Evolutionary conservation across 2,113 vertebrate genomes (phyloP).

Genomic region (Scophthalmus maximus): DNA sequence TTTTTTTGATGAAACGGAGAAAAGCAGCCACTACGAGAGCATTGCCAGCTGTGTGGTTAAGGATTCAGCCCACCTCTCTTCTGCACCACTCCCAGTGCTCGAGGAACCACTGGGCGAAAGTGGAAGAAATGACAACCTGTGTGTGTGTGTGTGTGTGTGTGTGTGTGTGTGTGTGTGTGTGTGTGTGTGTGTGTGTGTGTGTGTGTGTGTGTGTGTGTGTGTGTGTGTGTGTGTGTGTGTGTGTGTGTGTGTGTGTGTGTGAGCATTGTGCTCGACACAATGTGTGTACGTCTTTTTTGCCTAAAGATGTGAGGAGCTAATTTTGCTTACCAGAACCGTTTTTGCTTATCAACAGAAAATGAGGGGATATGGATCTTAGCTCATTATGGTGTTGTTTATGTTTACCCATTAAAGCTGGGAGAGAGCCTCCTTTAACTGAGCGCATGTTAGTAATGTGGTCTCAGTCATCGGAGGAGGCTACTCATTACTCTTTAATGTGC

Average conservation of each 20-base stretch:
- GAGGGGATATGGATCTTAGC: conserved; percentile 69
- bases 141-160: conserved; percentile 8
- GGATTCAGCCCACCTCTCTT: conserved; percentile 8
- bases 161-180: conserved; percentile 10
- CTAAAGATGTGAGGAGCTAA: conserved; percentile 67
- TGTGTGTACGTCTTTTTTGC: conserved; percentile 51
- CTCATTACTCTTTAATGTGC: conserved; percentile 84
- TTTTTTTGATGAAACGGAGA: conserved; percentile 80
- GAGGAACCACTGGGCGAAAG: conserved; percentile 12
- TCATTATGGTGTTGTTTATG: conserved; percentile 81
- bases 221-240: conserved; percentile 8
- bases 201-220: conserved; percentile 8
- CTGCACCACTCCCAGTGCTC: not conserved
- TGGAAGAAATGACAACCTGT: conserved; percentile 49
- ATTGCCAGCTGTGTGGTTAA: conserved; percentile 55
- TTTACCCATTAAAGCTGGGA: conserved; percentile 79
- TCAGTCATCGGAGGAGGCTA: conserved; percentile 76
- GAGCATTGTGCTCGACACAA: not conserved
- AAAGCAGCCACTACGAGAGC: conserved; percentile 67
- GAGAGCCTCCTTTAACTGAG: conserved; percentile 66
- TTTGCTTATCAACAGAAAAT: conserved; percentile 79
- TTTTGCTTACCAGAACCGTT: conserved; percentile 72
- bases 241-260: not conserved
- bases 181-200: not conserved
- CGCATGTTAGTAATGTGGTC: conserved; percentile 76